Evolutionary conservation across 1,140 invertebrate genomes (phyloP), one percentile per base, ranked within the genome.

Genomic region (Doryteuthis pealeii): DNA sequence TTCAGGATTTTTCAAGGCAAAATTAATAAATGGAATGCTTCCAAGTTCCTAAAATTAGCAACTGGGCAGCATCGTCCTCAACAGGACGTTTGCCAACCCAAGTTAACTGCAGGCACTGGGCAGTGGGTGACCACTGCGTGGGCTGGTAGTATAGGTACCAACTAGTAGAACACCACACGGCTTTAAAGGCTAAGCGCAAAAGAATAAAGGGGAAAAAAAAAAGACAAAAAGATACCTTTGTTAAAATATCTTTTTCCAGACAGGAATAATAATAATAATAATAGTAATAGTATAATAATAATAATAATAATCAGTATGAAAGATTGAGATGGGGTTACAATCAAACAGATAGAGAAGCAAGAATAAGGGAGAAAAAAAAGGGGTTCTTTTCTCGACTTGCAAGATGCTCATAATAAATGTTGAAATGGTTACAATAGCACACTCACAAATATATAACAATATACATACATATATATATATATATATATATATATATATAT

Each of bases 1-100:
- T 68, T 68, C 32, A 68, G 66, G 66, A 68, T 26, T 68, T 62
- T 68, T 68, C 66, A 68, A 68, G 66, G 66, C 66, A 68, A 68
- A 68, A 68, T 26, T 31, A 22, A 1, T 66, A 26, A 66, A 68
- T 68, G 66, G 26, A 68, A 68, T 68, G 66, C 66, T 68, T 68
- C 6, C 6, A 68, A 68, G 31, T 68, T 68, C 66, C 66, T 68
- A 68, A 68, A 68, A 32, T 68, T 68, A 33, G 66, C 66, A 68
- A 68, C 31, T 68, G 31, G 12, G 66, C 30, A n/a, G 54, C 26
- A 18, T 62, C 35, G 35, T 62, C 54, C 26, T 62, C 54, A 62
- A 28, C 26, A 6, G 54, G 54, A n/a, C 54, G 26, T 18, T 68
- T 18, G 26, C 18, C 66, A 68, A 68, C 66, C 66, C 66, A 68